phyloP scores from a whole-genome alignment of 2,797 vertebrate genomes.

The Macroramphosus scolopax region DNA sequence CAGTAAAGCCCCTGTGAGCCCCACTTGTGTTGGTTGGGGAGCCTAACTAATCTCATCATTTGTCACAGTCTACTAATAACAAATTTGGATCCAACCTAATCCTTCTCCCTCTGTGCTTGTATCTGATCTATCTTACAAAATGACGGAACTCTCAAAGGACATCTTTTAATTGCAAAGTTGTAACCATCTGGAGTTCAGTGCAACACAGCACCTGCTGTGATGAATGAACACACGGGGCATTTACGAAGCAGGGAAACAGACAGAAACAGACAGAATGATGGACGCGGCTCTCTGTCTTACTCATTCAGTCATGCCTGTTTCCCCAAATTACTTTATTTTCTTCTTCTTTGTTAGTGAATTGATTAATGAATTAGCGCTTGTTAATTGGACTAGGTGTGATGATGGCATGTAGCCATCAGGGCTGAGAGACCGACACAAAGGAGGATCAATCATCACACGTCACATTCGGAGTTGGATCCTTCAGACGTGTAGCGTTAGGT shows the following conservation, averaged over 20 bases:
- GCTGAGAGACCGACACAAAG: constrained; percentile 18
- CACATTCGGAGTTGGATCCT: neutral
- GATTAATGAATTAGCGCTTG: constrained; percentile 13
- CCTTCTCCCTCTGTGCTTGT: neutral
- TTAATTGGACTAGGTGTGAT: constrained; percentile 12
- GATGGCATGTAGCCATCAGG: constrained; percentile 6
- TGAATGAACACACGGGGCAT: constrained; percentile 8
- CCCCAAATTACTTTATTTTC: constrained; percentile 22
- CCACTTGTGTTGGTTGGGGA: too few species aligned
- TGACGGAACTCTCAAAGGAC: neutral
- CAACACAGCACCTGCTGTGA: constrained; percentile 10
- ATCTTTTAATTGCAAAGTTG: neutral
- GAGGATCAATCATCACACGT: constrained; percentile 20
- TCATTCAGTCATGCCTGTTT: neutral
- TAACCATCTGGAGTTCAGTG: constrained; percentile 5
- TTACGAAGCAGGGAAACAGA: too few species aligned
- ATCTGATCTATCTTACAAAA: neutral
- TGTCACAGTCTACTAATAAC: too few species aligned
- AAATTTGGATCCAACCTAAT: too few species aligned
- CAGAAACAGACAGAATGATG: neutral
- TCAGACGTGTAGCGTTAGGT: constrained; percentile 4
- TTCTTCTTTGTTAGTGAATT: constrained; percentile 17
- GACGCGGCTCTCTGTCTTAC: neutral
- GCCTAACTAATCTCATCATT: too few species aligned
- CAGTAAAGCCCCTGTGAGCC: too few species aligned